These are phyloP conservation scores for Amblyteles armatorius DNA, from an alignment of 2,888 invertebrate genomes.

Conservation along the genomic window DNA sequence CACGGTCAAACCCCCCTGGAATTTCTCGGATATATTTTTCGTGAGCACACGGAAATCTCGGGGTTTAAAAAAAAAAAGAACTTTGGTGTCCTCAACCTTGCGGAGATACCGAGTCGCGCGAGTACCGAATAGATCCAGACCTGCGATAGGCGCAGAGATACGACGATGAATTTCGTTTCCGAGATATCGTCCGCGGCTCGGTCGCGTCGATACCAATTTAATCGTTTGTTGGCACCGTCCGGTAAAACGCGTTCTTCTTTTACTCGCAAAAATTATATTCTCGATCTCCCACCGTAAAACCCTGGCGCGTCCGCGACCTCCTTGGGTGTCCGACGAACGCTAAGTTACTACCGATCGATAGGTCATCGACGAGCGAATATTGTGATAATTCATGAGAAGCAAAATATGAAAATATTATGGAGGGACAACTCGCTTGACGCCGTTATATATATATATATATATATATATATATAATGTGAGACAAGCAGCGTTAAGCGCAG, in stretches of 20 bases:
- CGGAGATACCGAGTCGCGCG: background rate
- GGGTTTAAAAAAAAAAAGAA: background rate
- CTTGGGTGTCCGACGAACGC: conserved; percentile 4
- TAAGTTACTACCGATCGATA: conserved; percentile 32
- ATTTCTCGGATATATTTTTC: conserved; percentile 1
- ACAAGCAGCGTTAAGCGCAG: conserved; percentile 22
- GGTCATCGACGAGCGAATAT: conserved; percentile 58
- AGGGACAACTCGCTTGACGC: conserved; percentile 36
- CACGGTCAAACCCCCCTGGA: background rate
- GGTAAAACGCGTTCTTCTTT: conserved; percentile 12
- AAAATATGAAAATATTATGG: conserved; percentile 34
- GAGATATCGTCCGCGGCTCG: conserved; percentile 24
- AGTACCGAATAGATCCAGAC: conserved; percentile 11
- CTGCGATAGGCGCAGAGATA: conserved; percentile 12
- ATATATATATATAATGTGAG: background rate
- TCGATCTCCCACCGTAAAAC: background rate
- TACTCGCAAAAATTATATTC: conserved; percentile 16
- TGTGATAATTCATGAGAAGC: conserved; percentile 65
- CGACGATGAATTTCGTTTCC: background rate
- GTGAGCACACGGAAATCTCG: conserved; percentile 15
- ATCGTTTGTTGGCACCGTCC: conserved; percentile 20
- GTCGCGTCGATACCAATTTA: background rate
- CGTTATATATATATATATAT: conserved; percentile 3
- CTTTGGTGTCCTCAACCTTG: conserved; percentile 40
- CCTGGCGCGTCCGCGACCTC: background rate